These are phyloP conservation scores for Amazonetta brasiliensis DNA, from an alignment of 2,797 vertebrate genomes.

Conservation along the genomic window DNA sequence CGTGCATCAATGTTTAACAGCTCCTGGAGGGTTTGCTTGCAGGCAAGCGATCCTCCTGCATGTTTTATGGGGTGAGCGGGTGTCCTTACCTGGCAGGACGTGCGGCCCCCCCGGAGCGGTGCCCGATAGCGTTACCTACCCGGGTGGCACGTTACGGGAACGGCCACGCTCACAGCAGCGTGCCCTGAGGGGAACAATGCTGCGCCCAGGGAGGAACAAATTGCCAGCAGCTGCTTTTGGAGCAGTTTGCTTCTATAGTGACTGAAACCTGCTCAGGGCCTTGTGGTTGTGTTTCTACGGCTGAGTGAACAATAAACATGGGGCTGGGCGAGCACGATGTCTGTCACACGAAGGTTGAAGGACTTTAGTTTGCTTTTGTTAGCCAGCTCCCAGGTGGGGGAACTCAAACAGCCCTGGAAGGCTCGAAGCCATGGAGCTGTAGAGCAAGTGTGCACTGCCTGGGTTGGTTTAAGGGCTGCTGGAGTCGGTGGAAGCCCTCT, in stretches of 20 bases:
- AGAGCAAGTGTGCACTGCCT: accelerated
- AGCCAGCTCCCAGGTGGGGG: background rate
- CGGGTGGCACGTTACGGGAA: background rate
- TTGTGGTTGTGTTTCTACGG: background rate
- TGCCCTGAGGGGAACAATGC: background rate
- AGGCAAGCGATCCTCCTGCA: constrained; percentile 64
- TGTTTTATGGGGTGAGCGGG: constrained; percentile 51
- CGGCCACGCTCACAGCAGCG: background rate
- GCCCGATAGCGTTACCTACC: background rate
- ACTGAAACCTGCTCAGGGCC: background rate
- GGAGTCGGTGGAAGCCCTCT: background rate
- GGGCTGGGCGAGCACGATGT: background rate
- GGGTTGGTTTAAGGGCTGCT: background rate
- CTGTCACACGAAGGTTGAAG: accelerated
- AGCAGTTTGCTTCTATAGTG: background rate
- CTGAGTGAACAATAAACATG: accelerated
- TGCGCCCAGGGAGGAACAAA: background rate
- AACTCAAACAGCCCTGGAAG: accelerated
- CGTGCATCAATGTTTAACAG: constrained; percentile 15
- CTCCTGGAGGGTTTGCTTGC: background rate
- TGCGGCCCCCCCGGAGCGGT: background rate
- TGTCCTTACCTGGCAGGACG: constrained; percentile 6
- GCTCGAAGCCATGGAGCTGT: accelerated
- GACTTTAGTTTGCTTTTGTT: background rate
- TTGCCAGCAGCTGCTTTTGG: background rate